These are phyloP conservation scores for Drosophila atripex DNA, from an alignment of 2,888 invertebrate species.

Conservation along the genomic window DNA sequence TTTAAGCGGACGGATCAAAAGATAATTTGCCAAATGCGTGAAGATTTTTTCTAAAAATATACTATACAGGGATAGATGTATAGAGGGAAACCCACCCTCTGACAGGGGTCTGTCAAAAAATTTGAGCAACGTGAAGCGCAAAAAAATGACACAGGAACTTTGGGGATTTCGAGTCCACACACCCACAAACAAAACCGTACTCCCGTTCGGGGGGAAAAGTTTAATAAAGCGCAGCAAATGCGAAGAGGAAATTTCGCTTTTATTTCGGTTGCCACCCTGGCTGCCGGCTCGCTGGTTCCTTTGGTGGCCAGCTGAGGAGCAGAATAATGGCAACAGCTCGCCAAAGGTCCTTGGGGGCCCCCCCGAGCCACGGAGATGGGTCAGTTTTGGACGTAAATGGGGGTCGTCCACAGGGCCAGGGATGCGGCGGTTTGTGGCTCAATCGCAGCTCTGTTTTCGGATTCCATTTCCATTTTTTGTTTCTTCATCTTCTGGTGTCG, in stretches of 20 bases:
- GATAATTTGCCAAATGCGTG: conserved; percentile 82
- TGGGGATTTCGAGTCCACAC: conserved; percentile 71
- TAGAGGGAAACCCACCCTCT: conserved; percentile 41
- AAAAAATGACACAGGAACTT: conserved; percentile 80
- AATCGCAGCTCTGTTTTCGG: conserved; percentile 74
- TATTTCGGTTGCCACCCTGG: conserved; percentile 50
- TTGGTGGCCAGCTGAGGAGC: conserved; percentile 58
- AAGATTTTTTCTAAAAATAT: conserved; percentile 75
- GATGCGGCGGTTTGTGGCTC: conserved; percentile 51
- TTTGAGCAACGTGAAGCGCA: conserved; percentile 57
- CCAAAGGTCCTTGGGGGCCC: conserved; percentile 77
- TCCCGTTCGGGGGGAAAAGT: conserved; percentile 59
- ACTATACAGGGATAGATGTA: too few relatives aligned
- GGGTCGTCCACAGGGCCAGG: conserved; percentile 8
- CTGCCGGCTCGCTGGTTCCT: not conserved
- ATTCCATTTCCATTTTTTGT: conserved; percentile 54
- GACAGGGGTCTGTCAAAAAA: conserved; percentile 73
- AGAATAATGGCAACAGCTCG: conserved; percentile 78
- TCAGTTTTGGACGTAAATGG: conserved; percentile 35
- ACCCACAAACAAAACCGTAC: conserved; percentile 12
- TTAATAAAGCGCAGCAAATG: conserved; percentile 80
- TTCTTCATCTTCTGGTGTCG: conserved; percentile 22
- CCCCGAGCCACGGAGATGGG: conserved; percentile 54
- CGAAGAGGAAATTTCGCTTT: conserved; percentile 78
- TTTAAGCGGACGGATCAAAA: conserved; percentile 82